A percentile compares a stretch with the other conserved stretches of the same genome.
phyloP scores from a whole-genome alignment of 2,797 vertebrate species.

The Falco concolor region DNA sequence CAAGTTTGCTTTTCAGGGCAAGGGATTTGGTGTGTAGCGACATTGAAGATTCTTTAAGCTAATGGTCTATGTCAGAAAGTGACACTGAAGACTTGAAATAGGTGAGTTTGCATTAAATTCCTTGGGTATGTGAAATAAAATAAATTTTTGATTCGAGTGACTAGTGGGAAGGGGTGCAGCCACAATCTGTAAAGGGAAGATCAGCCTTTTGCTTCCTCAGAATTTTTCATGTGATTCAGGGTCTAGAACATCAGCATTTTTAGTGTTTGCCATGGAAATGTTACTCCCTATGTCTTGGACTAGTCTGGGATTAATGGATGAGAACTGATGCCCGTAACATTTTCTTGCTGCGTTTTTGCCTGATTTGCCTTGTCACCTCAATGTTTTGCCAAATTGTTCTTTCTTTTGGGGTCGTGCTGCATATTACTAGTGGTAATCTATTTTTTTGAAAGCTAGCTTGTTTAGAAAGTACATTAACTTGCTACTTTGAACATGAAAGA shows the following conservation, averaged over 20 bases:
- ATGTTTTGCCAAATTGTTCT: not conserved
- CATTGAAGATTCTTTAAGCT: not conserved
- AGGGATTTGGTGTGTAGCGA: not conserved
- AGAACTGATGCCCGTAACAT: not conserved
- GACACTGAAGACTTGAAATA: not conserved
- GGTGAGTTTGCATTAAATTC: not conserved
- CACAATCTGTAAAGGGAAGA: not conserved
- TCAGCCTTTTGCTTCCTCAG: not conserved
- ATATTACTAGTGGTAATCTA: not conserved
- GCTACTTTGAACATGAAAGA: not conserved
- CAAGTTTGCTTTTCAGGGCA: not conserved
- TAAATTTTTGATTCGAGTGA: not conserved
- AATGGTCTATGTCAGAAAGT: not conserved
- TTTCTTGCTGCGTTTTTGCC: not conserved
- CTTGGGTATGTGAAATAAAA: not conserved
- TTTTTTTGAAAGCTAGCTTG: not conserved
- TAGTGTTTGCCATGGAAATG: not conserved
- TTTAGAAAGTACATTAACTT: not conserved
- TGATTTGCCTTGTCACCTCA: not conserved
- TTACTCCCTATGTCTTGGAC: not conserved
- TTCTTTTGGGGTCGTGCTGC: not conserved
- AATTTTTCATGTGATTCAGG: not conserved
- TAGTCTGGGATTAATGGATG: not conserved
- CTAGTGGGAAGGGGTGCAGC: not conserved
- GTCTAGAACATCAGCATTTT: not conserved